phyloP scores from a whole-genome alignment of 2,888 invertebrate species.

The Dryobota labecula region DNA sequence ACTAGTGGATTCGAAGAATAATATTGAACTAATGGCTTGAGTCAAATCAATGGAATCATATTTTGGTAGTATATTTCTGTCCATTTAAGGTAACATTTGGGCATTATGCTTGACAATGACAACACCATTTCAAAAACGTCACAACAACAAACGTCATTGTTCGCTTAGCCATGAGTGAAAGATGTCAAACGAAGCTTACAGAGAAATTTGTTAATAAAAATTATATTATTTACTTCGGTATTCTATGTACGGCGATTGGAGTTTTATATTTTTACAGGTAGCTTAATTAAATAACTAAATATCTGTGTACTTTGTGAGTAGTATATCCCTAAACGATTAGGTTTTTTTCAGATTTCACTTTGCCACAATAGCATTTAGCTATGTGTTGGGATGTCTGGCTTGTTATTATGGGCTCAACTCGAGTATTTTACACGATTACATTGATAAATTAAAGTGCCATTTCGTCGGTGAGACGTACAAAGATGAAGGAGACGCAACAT shows the following conservation, averaged over 20 bases:
- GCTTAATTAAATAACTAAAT: constrained; percentile 48
- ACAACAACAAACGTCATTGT: constrained; percentile 82
- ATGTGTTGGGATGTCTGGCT: constrained; percentile 89
- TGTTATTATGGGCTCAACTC: constrained; percentile 86
- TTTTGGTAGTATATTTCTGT: constrained; percentile 1
- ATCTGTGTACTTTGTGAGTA: constrained; percentile 45
- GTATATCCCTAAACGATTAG: constrained; percentile 69
- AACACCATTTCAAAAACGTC: constrained; percentile 49
- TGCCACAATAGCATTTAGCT: constrained; percentile 83
- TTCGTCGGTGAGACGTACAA: constrained; percentile 72
- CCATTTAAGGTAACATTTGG: constrained; percentile 12
- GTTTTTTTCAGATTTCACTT: constrained; percentile 86
- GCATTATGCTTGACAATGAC: constrained; percentile 60
- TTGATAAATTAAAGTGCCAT: constrained; percentile 84
- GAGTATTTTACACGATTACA: constrained; percentile 78
- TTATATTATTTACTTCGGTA: constrained; percentile 86
- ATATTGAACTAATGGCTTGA: too few species aligned
- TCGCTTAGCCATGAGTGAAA: constrained; percentile 88
- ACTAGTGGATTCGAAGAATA: background rate
- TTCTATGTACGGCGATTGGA: constrained; percentile 80
- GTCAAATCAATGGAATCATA: background rate
- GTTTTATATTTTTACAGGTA: constrained; percentile 87
- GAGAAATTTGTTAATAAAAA: constrained; percentile 87
- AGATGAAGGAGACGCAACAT: constrained; percentile 70
- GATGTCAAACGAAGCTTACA: constrained; percentile 88